A percentile compares a stretch with the other conserved stretches of the same genome.
Evolutionary conservation across 2,888 invertebrate genomes (phyloP).

Genomic region (Scelioninae gen. 1): DNA sequence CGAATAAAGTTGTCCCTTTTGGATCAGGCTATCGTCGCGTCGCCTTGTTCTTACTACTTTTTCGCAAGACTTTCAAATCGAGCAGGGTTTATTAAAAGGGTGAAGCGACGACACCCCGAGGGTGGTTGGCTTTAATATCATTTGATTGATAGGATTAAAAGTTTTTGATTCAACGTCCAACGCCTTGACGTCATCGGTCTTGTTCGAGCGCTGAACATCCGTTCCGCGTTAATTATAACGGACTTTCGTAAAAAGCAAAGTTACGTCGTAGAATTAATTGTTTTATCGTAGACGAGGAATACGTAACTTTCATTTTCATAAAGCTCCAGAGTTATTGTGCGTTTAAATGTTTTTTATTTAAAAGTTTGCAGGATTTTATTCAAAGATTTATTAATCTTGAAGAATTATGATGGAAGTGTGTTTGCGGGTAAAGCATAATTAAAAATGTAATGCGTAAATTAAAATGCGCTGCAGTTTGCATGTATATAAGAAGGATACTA

Average conservation of each 20-base stretch:
- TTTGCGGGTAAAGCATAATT: conserved; percentile 36
- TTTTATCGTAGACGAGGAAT: conserved; percentile 56
- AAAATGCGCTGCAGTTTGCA: not conserved
- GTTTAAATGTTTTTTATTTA: conserved; percentile 56
- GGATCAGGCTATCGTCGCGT: conserved; percentile 70
- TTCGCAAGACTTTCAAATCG: conserved; percentile 78
- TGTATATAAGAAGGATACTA: too few relatives aligned
- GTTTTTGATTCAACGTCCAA: conserved; percentile 73
- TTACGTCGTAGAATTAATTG: conserved; percentile 66
- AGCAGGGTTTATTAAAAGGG: conserved; percentile 81
- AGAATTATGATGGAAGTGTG: conserved; percentile 30
- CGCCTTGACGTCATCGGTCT: conserved; percentile 65
- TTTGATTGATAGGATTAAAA: conserved; percentile 82
- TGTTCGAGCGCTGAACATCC: conserved; percentile 68
- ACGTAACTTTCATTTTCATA: conserved; percentile 63
- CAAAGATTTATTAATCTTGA: conserved; percentile 53
- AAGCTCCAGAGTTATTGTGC: conserved; percentile 50
- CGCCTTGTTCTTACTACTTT: conserved; percentile 74
- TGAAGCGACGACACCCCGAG: conserved; percentile 73
- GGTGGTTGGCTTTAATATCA: conserved; percentile 74
- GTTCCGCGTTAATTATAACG: conserved; percentile 71
- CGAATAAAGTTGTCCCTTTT: conserved; percentile 81
- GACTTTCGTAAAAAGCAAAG: conserved; percentile 71
- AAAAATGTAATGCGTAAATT: conserved; percentile 17
- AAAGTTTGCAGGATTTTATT: conserved; percentile 37